phyloP scores from a whole-genome alignment of 1,140 invertebrate species.

The Chionoecetes opilio region DNA sequence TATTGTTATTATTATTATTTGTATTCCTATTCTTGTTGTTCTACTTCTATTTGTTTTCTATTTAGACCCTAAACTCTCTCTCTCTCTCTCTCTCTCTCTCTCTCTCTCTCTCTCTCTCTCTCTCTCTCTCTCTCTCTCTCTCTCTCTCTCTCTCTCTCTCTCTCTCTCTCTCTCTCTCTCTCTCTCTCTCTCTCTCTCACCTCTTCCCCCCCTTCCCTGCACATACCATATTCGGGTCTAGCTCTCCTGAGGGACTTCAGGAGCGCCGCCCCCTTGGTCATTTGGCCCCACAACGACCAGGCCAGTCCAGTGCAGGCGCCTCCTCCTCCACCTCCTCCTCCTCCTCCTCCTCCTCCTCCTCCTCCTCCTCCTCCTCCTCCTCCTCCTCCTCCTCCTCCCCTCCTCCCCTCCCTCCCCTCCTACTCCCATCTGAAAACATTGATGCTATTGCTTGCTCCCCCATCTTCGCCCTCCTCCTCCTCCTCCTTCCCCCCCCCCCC shows the following conservation, averaged over 20 bases:
- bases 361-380: too few relatives aligned
- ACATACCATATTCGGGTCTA: constrained; percentile 20
- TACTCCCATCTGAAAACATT: constrained; percentile 13
- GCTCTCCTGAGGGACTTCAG: not conserved
- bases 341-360: too few relatives aligned
- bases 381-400: not conserved
- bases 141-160: constrained; percentile 27
- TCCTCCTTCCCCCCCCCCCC: not conserved
- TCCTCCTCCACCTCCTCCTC: too few relatives aligned
- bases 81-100: not conserved
- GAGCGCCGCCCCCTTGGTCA: not conserved
- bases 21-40: too few relatives aligned
- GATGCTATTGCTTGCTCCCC: constrained; percentile 31
- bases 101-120: constrained; percentile 5
- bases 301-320: constrained; percentile 15
- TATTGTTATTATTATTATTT: too few relatives aligned
- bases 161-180: constrained; percentile 23
- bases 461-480: not conserved
- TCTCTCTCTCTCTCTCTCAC: not conserved
- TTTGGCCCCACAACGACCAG: not conserved
- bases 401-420: not conserved
- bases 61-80: too few relatives aligned
- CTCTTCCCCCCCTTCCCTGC: not conserved
- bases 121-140: constrained; percentile 11
- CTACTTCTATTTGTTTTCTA: too few relatives aligned